Base-by-base conservation (phyloP, 2,113 vertebrate genomes). In the Cisticola juncidis region DNA sequence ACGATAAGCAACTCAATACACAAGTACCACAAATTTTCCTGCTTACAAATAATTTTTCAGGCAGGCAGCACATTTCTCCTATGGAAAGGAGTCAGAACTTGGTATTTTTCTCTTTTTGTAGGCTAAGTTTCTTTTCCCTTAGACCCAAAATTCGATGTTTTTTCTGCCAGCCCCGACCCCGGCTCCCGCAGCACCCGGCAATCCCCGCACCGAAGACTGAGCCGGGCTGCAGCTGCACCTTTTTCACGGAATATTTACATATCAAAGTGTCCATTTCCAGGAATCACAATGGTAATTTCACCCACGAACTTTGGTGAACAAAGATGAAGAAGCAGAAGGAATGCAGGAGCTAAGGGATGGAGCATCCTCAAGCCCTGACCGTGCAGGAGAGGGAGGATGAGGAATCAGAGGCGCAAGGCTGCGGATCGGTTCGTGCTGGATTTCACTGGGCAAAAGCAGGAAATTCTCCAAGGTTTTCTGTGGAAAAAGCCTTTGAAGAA, bases 351-450 rank as follows among this genome's bases (percentile, higher is more conserved):
- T 19, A 0, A 2, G 25, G 29, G 22, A 12, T 1, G 15, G 45
- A 81, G 47, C 69, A 29, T 61, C 15, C 0, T 42, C 65, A 54
- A n/a, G 19, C 56, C 51, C 2, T 1, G 51, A 31, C 2, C 18
- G 0, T 0, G 2, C 2, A 0, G 45, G 25, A 40, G 44, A 28
- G 21, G 64, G 60, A 65, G 17, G 40, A 44, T 21, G 70, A 57
- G 28, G 33, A 60, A 53, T 45, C 22, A 17, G 26, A 60, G 35
- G 21, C 1, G 0, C 23, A 3, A 18, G 42, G 31, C 31, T 60
- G 58, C 0, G 1, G 26, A 13, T 60, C 5, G 0, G 1, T 9
- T 60, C 5, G 2, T 28, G 56, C 21, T 44, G 40, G 33, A 79
- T 60, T 56, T 68, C 29, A 0, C 3, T 7, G 0, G 26, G 65